Evolutionary conservation across 2,113 vertebrate genomes (phyloP).

Genomic region (Crotophaga sulcirostris): DNA sequence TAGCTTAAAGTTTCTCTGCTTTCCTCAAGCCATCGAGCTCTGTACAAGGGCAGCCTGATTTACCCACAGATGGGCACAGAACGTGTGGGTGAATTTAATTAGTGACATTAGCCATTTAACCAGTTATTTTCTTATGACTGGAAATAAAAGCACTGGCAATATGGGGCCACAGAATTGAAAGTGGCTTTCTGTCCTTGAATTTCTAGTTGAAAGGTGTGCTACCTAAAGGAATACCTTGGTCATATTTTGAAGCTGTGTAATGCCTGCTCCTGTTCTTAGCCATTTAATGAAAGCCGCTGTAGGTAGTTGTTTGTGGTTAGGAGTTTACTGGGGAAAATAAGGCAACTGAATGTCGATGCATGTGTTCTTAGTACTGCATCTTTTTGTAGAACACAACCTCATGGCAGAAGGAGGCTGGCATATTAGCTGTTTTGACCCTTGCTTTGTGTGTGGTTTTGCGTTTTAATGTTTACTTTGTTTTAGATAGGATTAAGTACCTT

Average conservation of each 20-base stretch:
- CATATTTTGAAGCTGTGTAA: rapidly evolving
- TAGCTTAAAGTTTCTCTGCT: neutral
- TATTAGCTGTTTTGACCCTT: neutral
- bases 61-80: neutral
- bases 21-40: neutral
- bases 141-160: neutral
- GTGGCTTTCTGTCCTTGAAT: neutral
- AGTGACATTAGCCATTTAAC: neutral
- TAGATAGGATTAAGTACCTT: neutral
- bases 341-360: rapidly evolving
- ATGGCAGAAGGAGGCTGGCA: neutral
- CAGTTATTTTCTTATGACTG: neutral
- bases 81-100: neutral
- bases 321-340: neutral
- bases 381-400: neutral
- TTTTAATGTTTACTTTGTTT: neutral
- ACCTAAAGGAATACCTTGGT: neutral
- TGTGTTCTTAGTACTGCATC: rapidly evolving
- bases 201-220: neutral
- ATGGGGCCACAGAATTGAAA: neutral
- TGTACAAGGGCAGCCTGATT: neutral
- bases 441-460: neutral
- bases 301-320: neutral
- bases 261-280: neutral
- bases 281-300: neutral